Evolutionary conservation across 2,113 vertebrate genomes (phyloP), one percentile per base, ranked within the genome.

Genomic region (Pelobates fuscus): DNA sequence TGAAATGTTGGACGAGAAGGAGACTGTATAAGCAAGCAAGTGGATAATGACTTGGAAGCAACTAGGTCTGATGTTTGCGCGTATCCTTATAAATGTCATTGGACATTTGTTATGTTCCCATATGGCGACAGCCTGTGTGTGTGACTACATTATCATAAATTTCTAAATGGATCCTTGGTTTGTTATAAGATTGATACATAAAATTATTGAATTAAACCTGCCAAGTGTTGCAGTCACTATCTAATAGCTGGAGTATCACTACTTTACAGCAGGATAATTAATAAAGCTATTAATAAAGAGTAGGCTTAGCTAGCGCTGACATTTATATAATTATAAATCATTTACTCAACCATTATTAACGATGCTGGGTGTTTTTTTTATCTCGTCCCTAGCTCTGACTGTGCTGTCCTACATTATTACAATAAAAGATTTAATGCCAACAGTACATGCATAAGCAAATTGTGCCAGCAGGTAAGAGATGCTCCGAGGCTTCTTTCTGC

Each of bases 281-380:
- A 91, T 89, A 89, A 88, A 88, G 84, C 85, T 84, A 86, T 92
- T 92, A 91, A 89, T 89, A 91, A 85, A 81, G 87, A 86, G 84
- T 15, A 81, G 79, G 84, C 83, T 88, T 81, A 71, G 64, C 84
- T 72, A 30, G 65, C 27, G 24, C 80, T 86, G 84, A 81, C 87
- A 80, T 86, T 89, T 86, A 84, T 86, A 84, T 82, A 79, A 60
- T 83, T 78, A 77, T 90, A 86, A 91, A 91, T 90, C 88, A 90
- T 27, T 3, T 81, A 77, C 78, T 82, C 79, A 68, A 77, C 26
- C 65, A 61, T 61, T 77, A 68, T 68, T 77, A 77, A 77, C 73
- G 71, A 80, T 74, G 20, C 78, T 0, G 44, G 80, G 85, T 88
- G 86, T 85, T 84, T 49, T 49, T 41, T 88, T 87, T 86, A 85